These are phyloP conservation scores for Anguilla marmorata DNA, from an alignment of 2,797 vertebrate species.

Conservation along the genomic window DNA sequence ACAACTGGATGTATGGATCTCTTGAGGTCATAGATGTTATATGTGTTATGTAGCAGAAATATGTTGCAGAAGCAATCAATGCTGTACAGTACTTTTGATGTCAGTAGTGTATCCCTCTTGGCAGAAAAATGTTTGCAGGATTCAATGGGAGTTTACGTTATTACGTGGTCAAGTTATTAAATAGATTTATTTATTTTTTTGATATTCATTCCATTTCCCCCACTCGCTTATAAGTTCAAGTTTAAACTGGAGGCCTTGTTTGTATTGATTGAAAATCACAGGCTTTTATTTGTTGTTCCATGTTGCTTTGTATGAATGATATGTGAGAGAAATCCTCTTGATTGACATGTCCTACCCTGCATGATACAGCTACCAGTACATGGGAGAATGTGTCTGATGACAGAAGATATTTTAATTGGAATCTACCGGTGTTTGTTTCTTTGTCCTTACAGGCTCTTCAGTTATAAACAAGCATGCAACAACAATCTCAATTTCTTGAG, in stretches of 20 bases:
- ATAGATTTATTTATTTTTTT: neutral
- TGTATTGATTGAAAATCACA: slow-evolving; percentile 29
- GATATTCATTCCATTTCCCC: slow-evolving; percentile 17
- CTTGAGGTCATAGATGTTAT: neutral
- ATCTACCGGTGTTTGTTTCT: neutral
- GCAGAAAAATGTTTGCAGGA: neutral
- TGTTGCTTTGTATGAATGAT: slow-evolving; percentile 4
- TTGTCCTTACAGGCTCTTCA: neutral
- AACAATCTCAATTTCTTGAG: neutral
- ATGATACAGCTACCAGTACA: neutral
- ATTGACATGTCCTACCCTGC: neutral
- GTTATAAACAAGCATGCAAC: neutral
- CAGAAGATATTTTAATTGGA: neutral
- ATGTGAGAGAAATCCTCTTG: neutral
- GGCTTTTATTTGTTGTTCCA: neutral
- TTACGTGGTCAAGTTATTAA: neutral
- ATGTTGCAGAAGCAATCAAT: neutral
- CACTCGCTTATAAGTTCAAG: slow-evolving; percentile 14
- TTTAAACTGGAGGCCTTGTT: neutral
- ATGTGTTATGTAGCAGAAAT: neutral
- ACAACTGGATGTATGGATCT: neutral
- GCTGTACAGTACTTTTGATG: neutral
- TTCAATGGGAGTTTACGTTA: neutral
- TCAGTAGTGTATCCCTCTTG: neutral
- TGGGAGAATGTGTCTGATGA: neutral